A percentile compares a stretch with the other conserved stretches of the same genome.
These are phyloP conservation scores for Sakesphorus luctuosus DNA, from an alignment of 2,113 vertebrate species.

Conservation along the genomic window DNA sequence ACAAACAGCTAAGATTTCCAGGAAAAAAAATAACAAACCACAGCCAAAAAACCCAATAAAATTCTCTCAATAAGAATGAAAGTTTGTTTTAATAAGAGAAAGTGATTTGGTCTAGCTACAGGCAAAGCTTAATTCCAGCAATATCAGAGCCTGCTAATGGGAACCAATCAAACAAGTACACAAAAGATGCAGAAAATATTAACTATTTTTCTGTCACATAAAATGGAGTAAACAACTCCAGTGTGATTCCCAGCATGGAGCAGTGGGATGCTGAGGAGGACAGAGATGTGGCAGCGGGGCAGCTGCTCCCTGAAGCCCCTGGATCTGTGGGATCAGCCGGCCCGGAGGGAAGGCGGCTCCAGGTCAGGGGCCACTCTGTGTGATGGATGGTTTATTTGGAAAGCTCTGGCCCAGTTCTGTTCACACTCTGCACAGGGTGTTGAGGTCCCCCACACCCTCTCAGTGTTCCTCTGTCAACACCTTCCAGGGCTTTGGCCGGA, in stretches of 20 bases:
- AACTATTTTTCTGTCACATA: not conserved
- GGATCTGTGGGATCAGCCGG: rapidly evolving
- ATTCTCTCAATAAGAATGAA: not conserved
- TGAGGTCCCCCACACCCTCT: not conserved
- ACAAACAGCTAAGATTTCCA: not conserved
- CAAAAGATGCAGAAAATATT: not conserved
- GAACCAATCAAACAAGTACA: not conserved
- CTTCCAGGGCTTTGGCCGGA: not conserved
- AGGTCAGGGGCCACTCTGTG: not conserved
- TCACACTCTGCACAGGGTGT: not conserved
- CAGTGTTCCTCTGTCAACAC: not conserved
- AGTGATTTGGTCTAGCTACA: not conserved
- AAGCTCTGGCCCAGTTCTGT: not conserved
- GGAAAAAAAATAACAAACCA: not conserved
- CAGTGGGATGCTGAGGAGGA: not conserved
- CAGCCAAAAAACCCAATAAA: not conserved
- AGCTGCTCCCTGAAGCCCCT: rapidly evolving
- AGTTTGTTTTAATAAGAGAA: slow-evolving; percentile 1
- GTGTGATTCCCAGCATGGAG: not conserved
- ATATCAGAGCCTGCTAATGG: not conserved
- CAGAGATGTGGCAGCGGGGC: rapidly evolving
- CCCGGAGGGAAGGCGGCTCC: not conserved
- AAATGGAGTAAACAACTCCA: not conserved
- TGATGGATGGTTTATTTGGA: not conserved
- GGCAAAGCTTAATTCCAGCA: not conserved